Percentiles rank a stretch among this genome's conserved stretches.
Conservation (phyloP, 2,888 invertebrate species). For the Polydesmus complanatus region DNA sequence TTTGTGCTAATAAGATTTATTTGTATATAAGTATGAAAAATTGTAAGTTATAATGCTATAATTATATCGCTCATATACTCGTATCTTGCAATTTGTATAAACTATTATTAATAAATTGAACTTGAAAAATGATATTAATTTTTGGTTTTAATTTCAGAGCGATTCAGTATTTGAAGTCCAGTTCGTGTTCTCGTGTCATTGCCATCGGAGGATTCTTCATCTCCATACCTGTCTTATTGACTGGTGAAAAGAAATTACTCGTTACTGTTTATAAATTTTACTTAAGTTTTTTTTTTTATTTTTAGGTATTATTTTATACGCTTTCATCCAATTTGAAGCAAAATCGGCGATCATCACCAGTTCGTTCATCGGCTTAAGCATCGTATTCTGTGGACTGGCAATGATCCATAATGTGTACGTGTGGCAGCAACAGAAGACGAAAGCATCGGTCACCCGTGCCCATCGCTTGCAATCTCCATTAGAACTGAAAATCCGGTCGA, state of each 20-base stretch:
- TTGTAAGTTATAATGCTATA: background rate
- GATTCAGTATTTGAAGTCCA: slow-evolving; percentile 81
- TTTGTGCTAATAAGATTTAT: background rate
- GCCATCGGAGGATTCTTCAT: slow-evolving; percentile 88
- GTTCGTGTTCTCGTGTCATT: slow-evolving; percentile 75
- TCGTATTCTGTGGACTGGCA: slow-evolving; percentile 80
- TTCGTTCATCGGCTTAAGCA: slow-evolving; percentile 76
- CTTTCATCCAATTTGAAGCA: slow-evolving; percentile 81
- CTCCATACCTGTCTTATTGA: slow-evolving; percentile 83
- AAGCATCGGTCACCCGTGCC: background rate
- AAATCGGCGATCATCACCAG: slow-evolving; percentile 83
- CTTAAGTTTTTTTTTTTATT: slow-evolving; percentile 13
- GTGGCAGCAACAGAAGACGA: slow-evolving; percentile 54
- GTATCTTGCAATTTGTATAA: background rate
- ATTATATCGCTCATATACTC: background rate
- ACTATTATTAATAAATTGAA: too few relatives aligned
- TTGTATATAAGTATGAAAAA: slow-evolving; percentile 2
- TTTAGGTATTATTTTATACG: slow-evolving; percentile 77
- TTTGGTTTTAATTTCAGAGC: slow-evolving; percentile 45
- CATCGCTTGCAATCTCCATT: background rate
- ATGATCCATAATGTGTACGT: slow-evolving; percentile 90
- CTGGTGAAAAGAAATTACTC: slow-evolving; percentile 45
- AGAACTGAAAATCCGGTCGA: background rate
- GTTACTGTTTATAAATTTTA: background rate
- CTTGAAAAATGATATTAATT: background rate